A percentile compares a stretch with the other conserved stretches of the same genome.
Evolutionary conservation across 2,888 invertebrate genomes (phyloP).

Genomic region (Trichopoda pennipes): DNA sequence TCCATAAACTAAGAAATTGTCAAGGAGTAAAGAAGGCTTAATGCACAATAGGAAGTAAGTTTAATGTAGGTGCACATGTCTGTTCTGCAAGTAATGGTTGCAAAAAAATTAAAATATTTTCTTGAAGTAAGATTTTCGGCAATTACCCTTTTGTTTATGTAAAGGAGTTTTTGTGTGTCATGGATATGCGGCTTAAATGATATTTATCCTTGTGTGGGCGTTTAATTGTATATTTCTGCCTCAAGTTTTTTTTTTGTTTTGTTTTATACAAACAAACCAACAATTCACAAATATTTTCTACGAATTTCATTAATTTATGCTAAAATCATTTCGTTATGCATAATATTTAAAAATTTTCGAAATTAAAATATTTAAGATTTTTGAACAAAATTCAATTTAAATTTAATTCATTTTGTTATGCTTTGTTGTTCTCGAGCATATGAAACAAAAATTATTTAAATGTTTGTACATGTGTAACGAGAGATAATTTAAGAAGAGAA

Average conservation of each 20-base stretch:
- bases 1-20: slow-evolving; percentile 13
- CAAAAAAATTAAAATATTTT: slow-evolving; percentile 21
- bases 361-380: slow-evolving; percentile 21
- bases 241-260: slow-evolving; percentile 29
- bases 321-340: slow-evolving; percentile 55
- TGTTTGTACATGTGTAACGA: slow-evolving; percentile 23
- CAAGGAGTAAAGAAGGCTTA: slow-evolving; percentile 25
- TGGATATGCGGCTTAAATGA: slow-evolving; percentile 54
- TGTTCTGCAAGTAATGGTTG: neutral
- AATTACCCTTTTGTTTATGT: slow-evolving; percentile 76
- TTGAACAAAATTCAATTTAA: neutral
- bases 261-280: slow-evolving; percentile 18
- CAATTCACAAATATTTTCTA: slow-evolving; percentile 33
- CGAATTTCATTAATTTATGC: slow-evolving; percentile 48
- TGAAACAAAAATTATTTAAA: neutral
- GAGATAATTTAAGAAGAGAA: slow-evolving; percentile 7
- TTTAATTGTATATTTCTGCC: slow-evolving; percentile 62
- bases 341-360: slow-evolving; percentile 61
- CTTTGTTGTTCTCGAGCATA: neutral
- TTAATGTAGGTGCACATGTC: slow-evolving; percentile 15
- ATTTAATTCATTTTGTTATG: slow-evolving; percentile 27
- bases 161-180: slow-evolving; percentile 71
- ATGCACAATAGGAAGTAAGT: slow-evolving; percentile 57
- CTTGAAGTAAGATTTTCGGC: slow-evolving; percentile 73
- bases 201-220: slow-evolving; percentile 63